phyloP scores from a whole-genome alignment of 2,888 invertebrate genomes.

The Xanthorhoe spadicearia region DNA sequence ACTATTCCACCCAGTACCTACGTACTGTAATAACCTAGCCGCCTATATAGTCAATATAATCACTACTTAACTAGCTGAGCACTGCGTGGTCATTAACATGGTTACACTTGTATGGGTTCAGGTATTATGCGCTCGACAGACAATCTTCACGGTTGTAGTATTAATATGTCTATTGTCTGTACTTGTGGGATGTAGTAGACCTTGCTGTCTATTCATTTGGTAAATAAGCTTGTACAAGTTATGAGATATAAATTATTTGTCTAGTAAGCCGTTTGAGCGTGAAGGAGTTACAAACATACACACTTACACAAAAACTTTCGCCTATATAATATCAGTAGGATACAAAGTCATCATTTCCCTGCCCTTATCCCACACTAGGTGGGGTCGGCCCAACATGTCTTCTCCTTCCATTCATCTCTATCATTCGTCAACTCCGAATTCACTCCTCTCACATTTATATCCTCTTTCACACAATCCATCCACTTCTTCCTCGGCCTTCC shows the following conservation, averaged over 20 bases:
- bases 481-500: no score
- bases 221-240: background rate
- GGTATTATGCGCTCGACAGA: background rate
- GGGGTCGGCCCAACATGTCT: no score
- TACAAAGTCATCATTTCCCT: no score
- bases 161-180: background rate
- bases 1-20: background rate
- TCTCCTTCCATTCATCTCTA: no score
- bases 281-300: no score
- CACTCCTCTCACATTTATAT: no score
- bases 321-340: no score
- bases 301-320: no score
- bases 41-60: background rate
- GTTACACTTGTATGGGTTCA: conserved; percentile 3
- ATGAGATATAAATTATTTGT: background rate
- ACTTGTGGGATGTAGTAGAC: background rate
- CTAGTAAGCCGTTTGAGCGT: no score
- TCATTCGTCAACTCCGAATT: no score
- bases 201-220: background rate
- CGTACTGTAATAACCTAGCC: background rate
- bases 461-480: no score
- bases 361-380: no score
- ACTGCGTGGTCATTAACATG: conserved; percentile 4
- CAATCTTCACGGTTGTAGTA: background rate
- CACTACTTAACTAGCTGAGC: background rate